phyloP scores from a whole-genome alignment of 2,888 invertebrate species.

The Strigamia maritima region DNA sequence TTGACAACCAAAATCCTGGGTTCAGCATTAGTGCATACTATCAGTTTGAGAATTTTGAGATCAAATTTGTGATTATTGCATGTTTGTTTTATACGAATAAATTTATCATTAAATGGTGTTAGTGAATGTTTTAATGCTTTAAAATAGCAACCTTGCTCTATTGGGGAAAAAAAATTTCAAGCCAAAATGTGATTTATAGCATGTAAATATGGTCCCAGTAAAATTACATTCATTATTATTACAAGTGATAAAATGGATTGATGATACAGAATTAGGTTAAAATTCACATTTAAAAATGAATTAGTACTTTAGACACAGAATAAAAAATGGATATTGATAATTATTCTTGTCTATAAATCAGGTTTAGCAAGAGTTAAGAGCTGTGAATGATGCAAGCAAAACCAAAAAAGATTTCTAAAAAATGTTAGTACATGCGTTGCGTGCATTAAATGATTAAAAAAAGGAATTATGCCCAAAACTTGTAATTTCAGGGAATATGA shows the following conservation, averaged over 20 bases:
- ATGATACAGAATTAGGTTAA: constrained; percentile 14
- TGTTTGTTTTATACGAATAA: too few relatives aligned
- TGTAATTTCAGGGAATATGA: background rate
- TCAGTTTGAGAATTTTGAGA: too few relatives aligned
- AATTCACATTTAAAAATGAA: constrained; percentile 18
- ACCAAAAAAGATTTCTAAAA: background rate
- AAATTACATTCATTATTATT: constrained; percentile 4
- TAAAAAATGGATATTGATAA: background rate
- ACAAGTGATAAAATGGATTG: constrained; percentile 10
- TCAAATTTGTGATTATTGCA: too few relatives aligned
- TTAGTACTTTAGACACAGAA: background rate
- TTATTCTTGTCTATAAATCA: constrained; percentile 20
- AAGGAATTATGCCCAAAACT: background rate
- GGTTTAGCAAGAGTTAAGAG: constrained; percentile 19
- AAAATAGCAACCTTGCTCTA: background rate
- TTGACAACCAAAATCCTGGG: too few relatives aligned
- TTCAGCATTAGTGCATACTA: too few relatives aligned
- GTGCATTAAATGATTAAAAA: constrained; percentile 7
- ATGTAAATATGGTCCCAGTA: background rate
- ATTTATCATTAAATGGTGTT: too few relatives aligned
- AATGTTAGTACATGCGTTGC: background rate
- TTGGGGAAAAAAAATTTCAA: background rate
- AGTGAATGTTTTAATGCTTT: too few relatives aligned
- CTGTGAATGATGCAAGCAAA: constrained; percentile 2
- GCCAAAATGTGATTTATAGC: background rate